Percentiles rank a stretch among this genome's conserved stretches.
phyloP scores from a whole-genome alignment of 2,888 invertebrate species.

The Calameuta idolon region DNA sequence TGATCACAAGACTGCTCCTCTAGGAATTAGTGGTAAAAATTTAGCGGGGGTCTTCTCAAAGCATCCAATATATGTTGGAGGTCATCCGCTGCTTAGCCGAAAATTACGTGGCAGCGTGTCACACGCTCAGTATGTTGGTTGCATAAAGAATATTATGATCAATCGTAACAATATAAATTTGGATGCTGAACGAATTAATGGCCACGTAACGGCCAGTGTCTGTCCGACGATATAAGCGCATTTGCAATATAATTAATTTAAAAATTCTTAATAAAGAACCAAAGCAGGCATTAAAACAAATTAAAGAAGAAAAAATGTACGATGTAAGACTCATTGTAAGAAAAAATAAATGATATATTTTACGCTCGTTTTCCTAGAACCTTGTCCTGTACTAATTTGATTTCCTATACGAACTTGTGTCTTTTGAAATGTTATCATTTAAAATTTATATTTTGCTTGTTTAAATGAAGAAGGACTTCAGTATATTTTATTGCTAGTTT shows the following conservation, averaged over 20 bases:
- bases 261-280: background rate
- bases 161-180: conserved; percentile 69
- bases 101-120: conserved; percentile 77
- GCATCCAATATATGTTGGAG: conserved; percentile 91
- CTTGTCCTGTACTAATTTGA: background rate
- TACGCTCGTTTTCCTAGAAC: background rate
- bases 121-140: conserved; percentile 81
- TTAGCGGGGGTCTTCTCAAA: conserved; percentile 81
- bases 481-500: background rate
- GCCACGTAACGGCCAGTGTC: conserved; percentile 81
- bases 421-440: background rate
- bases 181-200: conserved; percentile 73
- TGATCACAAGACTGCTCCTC: conserved; percentile 81
- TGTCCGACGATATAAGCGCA: conserved; percentile 80
- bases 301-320: background rate
- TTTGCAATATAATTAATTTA: background rate
- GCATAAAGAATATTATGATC: conserved; percentile 79
- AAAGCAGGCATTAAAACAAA: background rate
- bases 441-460: background rate
- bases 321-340: background rate
- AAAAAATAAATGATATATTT: background rate
- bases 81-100: conserved; percentile 75
- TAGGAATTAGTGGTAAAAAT: conserved; percentile 77
- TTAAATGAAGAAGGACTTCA: background rate
- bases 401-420: background rate